Base-by-base conservation (phyloP, 1,140 invertebrate genomes). In the Trichonephila clavipes region DNA sequence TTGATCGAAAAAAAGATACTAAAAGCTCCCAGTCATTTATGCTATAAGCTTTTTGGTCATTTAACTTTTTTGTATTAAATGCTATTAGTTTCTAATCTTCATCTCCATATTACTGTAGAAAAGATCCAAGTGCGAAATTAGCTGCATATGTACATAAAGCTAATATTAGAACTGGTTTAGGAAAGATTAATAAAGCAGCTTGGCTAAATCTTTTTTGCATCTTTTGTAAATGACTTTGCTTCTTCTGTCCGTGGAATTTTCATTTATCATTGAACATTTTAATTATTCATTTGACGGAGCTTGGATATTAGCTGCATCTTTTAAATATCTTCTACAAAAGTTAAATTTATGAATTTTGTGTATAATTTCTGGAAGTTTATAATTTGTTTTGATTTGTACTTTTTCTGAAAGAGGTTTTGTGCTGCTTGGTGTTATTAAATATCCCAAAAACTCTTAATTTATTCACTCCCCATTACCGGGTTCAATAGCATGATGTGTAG, bases 361-460 rank as follows among this genome's bases (percentile, higher is more conserved):
- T 1, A 44, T 58, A 40, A 34, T 83, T 18, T 83, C 81, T 51
- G 40, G 40, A 83, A 83, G 81, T 83, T 83, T 83, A 58, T 83
- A 83, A 24, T 83, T 44, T 83, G 40, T n/a, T 44, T 44, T 51
- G 2, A 4, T 10, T 83, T 51, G 81, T 5, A 83, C 40, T 51
- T 83, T 83, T 83, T 83, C 81, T 83, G 34, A 21, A n/a, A 51
- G 28, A 28, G 40, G 81, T 51, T 51, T 51, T 21, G 81, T 19
- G 40, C 40, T 18, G 10, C 19, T 82, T 82, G 7, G 81, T 51
- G 7, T 82, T 21, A 82, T 82, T 16, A 82, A 82, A 18, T 82
- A 82, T 21, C 21, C 44, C 86, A 44, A 88, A 88, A 88, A 44
- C 44, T 88, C 86, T 88, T 66, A n/a, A 88, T 69, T 88, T 64